A percentile compares a stretch with the other conserved stretches of the same genome.
Evolutionary conservation across 2,113 vertebrate genomes (phyloP).

Genomic region (Polypterus bichir): DNA sequence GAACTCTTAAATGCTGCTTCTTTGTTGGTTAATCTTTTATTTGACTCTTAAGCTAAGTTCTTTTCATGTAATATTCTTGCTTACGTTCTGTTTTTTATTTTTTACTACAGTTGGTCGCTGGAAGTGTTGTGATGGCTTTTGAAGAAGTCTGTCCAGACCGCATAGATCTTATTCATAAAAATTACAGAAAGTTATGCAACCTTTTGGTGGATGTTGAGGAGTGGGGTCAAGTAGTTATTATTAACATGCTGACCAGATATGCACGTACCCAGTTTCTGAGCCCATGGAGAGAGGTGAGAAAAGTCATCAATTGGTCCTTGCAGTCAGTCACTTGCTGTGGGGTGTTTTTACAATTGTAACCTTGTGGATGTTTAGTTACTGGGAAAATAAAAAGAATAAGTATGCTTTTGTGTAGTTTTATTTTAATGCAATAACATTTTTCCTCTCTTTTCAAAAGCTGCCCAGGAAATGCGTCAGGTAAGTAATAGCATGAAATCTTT

Average conservation of each 20-base stretch:
- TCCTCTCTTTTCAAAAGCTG: slow-evolving; percentile 11
- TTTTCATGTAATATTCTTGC: too few relatives aligned
- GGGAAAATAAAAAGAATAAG: too few relatives aligned
- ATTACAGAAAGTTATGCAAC: slow-evolving; percentile 92
- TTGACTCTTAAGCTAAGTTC: background rate
- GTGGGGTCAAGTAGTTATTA: slow-evolving; percentile 96
- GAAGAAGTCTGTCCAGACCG: slow-evolving; percentile 95
- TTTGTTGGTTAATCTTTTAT: slow-evolving; percentile 7
- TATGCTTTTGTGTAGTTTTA: too few relatives aligned
- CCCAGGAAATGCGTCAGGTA: slow-evolving; percentile 11
- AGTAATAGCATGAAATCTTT: background rate
- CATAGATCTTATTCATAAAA: slow-evolving; percentile 95
- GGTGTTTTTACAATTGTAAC: too few relatives aligned
- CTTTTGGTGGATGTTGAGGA: slow-evolving; percentile 92
- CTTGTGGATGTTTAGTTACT: too few relatives aligned
- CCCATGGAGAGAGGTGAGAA: slow-evolving; percentile 81
- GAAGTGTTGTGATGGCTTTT: slow-evolving; percentile 94
- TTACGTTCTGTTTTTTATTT: slow-evolving; percentile 23
- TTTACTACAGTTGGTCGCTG: slow-evolving; percentile 76
- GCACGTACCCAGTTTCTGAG: slow-evolving; percentile 86
- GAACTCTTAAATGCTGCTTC: too few relatives aligned
- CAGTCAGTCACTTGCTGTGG: too few relatives aligned
- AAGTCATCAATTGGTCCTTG: too few relatives aligned
- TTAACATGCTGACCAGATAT: slow-evolving; percentile 92
- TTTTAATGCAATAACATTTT: slow-evolving; percentile 4